A percentile compares a stretch with the other conserved stretches of the same genome.
These are phyloP conservation scores for Okamejei kenojei DNA, from an alignment of 2,797 vertebrate genomes.

Conservation along the genomic window DNA sequence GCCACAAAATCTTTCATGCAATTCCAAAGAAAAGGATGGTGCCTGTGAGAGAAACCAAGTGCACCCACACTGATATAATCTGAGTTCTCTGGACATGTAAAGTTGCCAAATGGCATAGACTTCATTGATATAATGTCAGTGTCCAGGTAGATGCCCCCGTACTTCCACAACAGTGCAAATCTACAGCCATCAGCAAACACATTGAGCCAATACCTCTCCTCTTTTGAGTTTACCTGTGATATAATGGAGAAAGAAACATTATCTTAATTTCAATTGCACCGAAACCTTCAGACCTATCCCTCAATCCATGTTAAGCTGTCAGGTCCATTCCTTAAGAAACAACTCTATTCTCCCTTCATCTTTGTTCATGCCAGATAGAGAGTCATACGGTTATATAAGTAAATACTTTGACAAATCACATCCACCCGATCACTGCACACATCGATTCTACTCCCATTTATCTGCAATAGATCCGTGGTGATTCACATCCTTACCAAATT, in stretches of 20 bases:
- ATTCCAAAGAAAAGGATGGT: constrained; percentile 44
- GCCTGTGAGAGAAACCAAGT: constrained; percentile 53
- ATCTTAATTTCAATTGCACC: neutral
- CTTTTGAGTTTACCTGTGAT: constrained; percentile 48
- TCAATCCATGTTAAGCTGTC: neutral
- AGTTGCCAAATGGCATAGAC: constrained; percentile 53
- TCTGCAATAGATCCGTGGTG: too few species aligned
- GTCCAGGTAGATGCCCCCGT: constrained; percentile 49
- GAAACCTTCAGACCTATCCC: neutral
- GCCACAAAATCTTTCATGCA: constrained; percentile 44
- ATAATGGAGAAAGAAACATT: neutral
- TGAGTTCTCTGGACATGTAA: constrained; percentile 51
- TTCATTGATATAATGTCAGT: constrained; percentile 55
- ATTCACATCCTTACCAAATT: too few species aligned
- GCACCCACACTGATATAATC: constrained; percentile 55
- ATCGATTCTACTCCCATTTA: too few species aligned
- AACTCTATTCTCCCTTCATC: neutral
- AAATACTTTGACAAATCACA: too few species aligned
- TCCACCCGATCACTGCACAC: too few species aligned
- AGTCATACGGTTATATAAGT: too few species aligned
- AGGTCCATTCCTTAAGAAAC: neutral
- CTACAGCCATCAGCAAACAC: constrained; percentile 57
- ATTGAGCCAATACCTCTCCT: constrained; percentile 55
- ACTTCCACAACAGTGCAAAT: constrained; percentile 62
- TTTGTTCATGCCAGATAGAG: neutral